Conservation (phyloP, 1,140 invertebrate genomes). For the Calosoma granatense region DNA sequence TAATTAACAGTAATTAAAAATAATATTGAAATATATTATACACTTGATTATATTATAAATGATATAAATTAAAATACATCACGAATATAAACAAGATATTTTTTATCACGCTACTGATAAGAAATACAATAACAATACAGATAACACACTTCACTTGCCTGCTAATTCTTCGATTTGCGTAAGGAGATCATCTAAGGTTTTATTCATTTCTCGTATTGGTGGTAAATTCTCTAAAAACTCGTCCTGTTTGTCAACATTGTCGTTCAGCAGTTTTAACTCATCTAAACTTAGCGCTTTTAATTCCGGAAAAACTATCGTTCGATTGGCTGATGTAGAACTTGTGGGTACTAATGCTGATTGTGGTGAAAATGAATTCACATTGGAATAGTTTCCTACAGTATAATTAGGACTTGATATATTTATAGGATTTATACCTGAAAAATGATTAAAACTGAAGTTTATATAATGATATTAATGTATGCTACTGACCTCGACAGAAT, state of each 20-base stretch:
- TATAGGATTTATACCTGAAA: slow-evolving; percentile 20
- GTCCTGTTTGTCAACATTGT: slow-evolving; percentile 54
- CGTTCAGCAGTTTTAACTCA: slow-evolving; percentile 55
- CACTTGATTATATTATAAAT: neutral
- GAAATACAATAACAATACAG: slow-evolving; percentile 11
- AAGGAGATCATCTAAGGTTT: slow-evolving; percentile 59
- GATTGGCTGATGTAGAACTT: slow-evolving; percentile 13
- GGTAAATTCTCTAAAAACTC: slow-evolving; percentile 59
- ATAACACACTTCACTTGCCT: slow-evolving; percentile 34
- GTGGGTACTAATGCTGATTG: slow-evolving; percentile 11
- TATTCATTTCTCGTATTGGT: slow-evolving; percentile 52
- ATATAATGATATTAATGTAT: neutral
- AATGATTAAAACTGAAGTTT: slow-evolving; percentile 1
- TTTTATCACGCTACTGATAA: slow-evolving; percentile 12
- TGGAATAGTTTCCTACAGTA: slow-evolving; percentile 16
- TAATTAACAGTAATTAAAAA: slow-evolving; percentile 6
- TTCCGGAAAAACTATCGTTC: slow-evolving; percentile 45
- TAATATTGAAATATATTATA: neutral
- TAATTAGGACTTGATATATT: slow-evolving; percentile 25
- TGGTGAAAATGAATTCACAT: slow-evolving; percentile 23
- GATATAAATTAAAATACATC: slow-evolving; percentile 12
- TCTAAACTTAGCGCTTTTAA: slow-evolving; percentile 52
- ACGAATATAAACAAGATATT: slow-evolving; percentile 15
- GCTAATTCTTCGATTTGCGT: slow-evolving; percentile 60
- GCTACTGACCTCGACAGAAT: slow-evolving; percentile 35